Evolutionary conservation across 2,797 vertebrate genomes (phyloP).

Genomic region (Anguilla obscura): DNA sequence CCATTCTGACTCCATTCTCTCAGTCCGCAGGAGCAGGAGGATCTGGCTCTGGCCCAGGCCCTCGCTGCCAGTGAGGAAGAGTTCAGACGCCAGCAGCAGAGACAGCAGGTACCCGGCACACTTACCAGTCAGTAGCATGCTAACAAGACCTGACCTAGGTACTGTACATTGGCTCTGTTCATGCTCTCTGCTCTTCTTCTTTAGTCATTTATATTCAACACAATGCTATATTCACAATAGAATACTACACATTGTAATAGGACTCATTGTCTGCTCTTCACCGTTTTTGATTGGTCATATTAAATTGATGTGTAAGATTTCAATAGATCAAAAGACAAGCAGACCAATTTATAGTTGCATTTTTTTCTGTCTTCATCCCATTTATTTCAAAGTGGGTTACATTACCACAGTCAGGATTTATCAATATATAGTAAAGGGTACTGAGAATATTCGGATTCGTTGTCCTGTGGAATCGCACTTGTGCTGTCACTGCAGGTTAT

Average conservation of each 20-base stretch:
- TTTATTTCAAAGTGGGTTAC: not conserved
- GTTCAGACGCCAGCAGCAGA: slow-evolving; percentile 76
- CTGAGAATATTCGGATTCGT: not conserved
- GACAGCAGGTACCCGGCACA: slow-evolving; percentile 79
- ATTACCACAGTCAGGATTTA: not conserved
- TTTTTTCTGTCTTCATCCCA: not conserved
- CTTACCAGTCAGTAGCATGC: slow-evolving; percentile 73
- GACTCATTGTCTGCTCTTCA: not conserved
- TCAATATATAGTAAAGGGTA: not conserved
- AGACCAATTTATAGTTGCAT: not conserved
- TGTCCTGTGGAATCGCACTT: not conserved
- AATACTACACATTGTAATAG: not conserved
- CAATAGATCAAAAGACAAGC: not conserved
- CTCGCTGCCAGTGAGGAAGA: slow-evolving; percentile 82
- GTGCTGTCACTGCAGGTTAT: not conserved
- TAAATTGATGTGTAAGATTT: not conserved
- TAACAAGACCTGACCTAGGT: slow-evolving; percentile 67
- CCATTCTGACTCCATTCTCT: slow-evolving; percentile 33
- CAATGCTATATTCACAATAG: not conserved
- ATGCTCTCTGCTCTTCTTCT: not conserved
- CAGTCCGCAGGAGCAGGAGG: slow-evolving; percentile 82
- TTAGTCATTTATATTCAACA: not conserved
- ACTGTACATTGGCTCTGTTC: slow-evolving; percentile 34
- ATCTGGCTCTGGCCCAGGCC: slow-evolving; percentile 80
- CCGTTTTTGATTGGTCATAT: not conserved